Base-by-base conservation (phyloP, 2,888 invertebrate genomes). In the Himalopsyche japonica region DNA sequence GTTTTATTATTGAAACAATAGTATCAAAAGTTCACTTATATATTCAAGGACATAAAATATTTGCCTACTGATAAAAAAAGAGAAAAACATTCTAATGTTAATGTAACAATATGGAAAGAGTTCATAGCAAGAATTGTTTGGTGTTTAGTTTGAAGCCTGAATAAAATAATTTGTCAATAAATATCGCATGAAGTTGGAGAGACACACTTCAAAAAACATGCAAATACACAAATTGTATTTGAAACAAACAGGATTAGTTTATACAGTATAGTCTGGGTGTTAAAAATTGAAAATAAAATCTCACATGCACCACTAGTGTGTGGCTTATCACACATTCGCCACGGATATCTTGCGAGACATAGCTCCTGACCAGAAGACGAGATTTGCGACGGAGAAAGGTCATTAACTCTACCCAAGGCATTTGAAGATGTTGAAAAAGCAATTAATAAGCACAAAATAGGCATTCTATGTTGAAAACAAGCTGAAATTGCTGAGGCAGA, bases 401-500 rank as follows among this genome's bases (percentile, higher is more conserved):
- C 79, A 84, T 84, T 8, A 84, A 30, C 70, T 70, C 77, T 32
- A 81, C 48, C 84, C 81, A 81, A 78, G 79, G 49, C 84, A 84
- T 84, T 78, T 70, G 47, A 64, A 77, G 30, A 32, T n/a, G 6
- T 34, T 43, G 34, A 78, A 27, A 32, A 57, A 37, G 20, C 48
- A 43, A 57, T 37, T 80, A 47, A 43, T 32, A 80, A 24, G n/a
- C 47, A 30, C 15, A 64, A 49, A 24, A 15, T 37, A 43, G 32
- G 64, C 32, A 82, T 20, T 80, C 49, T 20, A 76, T 20, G 47
- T 37, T 34, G 47, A 57, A 57, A 57, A 57, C 57, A 57, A 57
- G n/a, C 57, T 57, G 2, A 30, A 76, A n/a, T 48, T 49, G 20
- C 76, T 79, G 32, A 49, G 81, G 83, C 84, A 76, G 79, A 49